A percentile compares a stretch with the other conserved stretches of the same genome.
Conservation (phyloP, 2,113 vertebrate species). For the Ophthalmolycus amberensis region DNA sequence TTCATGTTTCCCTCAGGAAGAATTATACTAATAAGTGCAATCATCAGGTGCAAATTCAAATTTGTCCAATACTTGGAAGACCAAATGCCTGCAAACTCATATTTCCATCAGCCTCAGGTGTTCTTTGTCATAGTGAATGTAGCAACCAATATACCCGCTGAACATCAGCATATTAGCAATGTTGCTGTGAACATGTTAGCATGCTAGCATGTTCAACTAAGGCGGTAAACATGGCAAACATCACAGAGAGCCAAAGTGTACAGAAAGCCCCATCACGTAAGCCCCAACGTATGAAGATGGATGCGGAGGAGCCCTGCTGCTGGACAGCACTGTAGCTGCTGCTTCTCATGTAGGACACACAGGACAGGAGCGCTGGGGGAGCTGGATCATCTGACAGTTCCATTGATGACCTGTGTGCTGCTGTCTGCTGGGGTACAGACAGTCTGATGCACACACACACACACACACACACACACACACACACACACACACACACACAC, state of each 20-base stretch:
- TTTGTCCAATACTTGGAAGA: not conserved
- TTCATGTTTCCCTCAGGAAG: not conserved
- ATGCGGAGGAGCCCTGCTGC: constrained; percentile 90
- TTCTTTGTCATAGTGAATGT: not conserved
- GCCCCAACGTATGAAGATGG: constrained; percentile 84
- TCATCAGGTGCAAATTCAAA: not conserved
- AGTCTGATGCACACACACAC: constrained; percentile 3
- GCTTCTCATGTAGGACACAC: constrained; percentile 79
- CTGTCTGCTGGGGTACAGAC: constrained; percentile 36
- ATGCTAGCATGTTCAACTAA: not conserved
- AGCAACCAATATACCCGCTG: not conserved
- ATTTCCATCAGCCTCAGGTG: not conserved
- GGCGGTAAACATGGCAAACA: not conserved
- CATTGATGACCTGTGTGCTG: constrained; percentile 63
- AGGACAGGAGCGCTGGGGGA: constrained; percentile 57
- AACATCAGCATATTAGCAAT: not conserved
- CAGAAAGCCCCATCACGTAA: constrained; percentile 18
- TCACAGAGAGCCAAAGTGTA: not conserved
- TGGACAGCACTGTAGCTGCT: constrained; percentile 88
- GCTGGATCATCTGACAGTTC: constrained; percentile 70
- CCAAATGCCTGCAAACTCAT: not conserved
- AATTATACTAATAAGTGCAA: not conserved
- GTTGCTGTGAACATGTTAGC: not conserved
- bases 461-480: not conserved
- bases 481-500: constrained; percentile 4